These are phyloP conservation scores for Asbolus verrucosus DNA, from an alignment of 1,140 invertebrate genomes.

Conservation along the genomic window DNA sequence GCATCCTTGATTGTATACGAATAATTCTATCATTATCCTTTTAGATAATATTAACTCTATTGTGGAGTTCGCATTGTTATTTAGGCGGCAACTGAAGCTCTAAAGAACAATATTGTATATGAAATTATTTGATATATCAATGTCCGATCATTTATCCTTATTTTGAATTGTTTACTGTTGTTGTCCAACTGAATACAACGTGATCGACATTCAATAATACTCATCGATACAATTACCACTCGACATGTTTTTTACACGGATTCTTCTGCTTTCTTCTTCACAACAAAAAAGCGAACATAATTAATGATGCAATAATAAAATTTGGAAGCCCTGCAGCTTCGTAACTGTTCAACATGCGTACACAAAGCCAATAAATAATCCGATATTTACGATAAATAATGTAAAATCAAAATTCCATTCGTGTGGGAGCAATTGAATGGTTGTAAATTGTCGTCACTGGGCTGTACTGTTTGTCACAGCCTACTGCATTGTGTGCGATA, in stretches of 20 bases:
- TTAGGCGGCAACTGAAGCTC: slow-evolving; percentile 43
- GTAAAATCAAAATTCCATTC: slow-evolving; percentile 62
- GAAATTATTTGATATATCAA: slow-evolving; percentile 50
- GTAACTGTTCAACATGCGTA: no score
- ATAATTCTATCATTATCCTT: slow-evolving; percentile 54
- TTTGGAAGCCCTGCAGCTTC: no score
- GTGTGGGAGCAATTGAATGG: slow-evolving; percentile 60
- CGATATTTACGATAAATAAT: slow-evolving; percentile 61
- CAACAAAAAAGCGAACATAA: background rate
- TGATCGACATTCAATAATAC: slow-evolving; percentile 33
- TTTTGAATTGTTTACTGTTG: slow-evolving; percentile 23
- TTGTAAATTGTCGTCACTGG: slow-evolving; percentile 61
- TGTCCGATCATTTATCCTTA: slow-evolving; percentile 31
- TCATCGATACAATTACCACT: slow-evolving; percentile 23
- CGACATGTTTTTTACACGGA: slow-evolving; percentile 2
- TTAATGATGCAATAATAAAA: no score
- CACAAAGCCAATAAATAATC: slow-evolving; percentile 60
- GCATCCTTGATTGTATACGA: slow-evolving; percentile 49
- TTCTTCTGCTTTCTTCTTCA: slow-evolving; percentile 22
- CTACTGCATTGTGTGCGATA: slow-evolving; percentile 59
- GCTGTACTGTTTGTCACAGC: slow-evolving; percentile 56
- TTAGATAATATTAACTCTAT: slow-evolving; percentile 52
- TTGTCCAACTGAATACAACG: slow-evolving; percentile 9
- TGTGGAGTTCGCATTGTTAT: slow-evolving; percentile 46
- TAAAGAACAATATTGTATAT: slow-evolving; percentile 50